Base-by-base conservation (phyloP, 2,113 vertebrate species). In the Clupea harengus region DNA sequence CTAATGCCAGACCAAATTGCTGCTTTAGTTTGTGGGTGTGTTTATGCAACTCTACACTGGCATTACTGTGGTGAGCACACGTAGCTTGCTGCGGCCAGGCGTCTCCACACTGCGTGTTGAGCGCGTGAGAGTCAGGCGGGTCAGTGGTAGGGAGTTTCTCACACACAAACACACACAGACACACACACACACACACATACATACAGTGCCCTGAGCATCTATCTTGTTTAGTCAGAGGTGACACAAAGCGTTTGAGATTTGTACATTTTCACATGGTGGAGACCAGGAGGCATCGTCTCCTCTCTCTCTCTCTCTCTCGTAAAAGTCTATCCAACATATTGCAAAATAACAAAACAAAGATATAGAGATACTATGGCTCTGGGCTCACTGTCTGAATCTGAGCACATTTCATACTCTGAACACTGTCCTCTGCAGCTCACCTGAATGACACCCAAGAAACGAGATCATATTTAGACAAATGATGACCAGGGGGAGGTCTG, bases 31-130 rank as follows among this genome's bases (percentile, higher is more conserved):
- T 93, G 93, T 93, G 94, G 92, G 92, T 94, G 93, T 93, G 92
- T 94, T 94, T 93, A 90, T 94, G 94, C 91, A 94, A 94, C 90
- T 88, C 91, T 92, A 95, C 92, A 93, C 94, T 95, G 93, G 91
- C 92, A 95, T 94, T 95, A 94, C 89, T 92, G 90, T 92, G 92
- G 91, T 92, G 92, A 93, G 92, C 94, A 92, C 92, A 94, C 89
- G 87, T 91, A 86, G 91, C 90, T 90, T 91, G 90, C 91, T 91
- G 92, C 86, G 88, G 91, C 89, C 87, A 87, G 87, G 87, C 88
- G 90, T 93, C 91, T 90, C 91, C 88, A 90, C 88, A 90, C 89
- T 88, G 87, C 8, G 8, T 17, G 50, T 8, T 17, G 8, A 52
- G 50, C 52, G 52, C 18, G 52, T 15, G 52, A 86, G 78, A 91